Evolutionary conservation across 2,888 invertebrate species (phyloP), one percentile per base, ranked within the genome.

Genomic region (Nomada hirtipes): DNA sequence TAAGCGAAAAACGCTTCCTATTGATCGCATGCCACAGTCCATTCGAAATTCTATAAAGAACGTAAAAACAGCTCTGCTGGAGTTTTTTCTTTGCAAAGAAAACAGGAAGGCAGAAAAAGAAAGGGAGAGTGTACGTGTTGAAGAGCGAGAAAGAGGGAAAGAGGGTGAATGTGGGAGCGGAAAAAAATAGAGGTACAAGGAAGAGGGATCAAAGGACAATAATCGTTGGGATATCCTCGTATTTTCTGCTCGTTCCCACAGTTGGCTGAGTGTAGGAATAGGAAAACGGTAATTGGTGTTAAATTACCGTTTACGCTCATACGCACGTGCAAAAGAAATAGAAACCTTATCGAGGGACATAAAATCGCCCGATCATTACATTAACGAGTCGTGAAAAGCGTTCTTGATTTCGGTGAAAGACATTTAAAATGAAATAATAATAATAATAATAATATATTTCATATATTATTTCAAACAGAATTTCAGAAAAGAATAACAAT

Each of bases 181-280:
- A 13, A 65, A 50, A 50, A 50, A 42, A 42, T 20, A 13, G 20
- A 42, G 63, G 57, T 23, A 2, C 11, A 1, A 7, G 10, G 18
- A 47, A 29, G 2, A 59, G 26, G 57, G 9, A 29, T n/a, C 71
- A 47, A 57, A 36, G 63, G 72, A 80, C 75, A 79, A 84, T 80
- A 77, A 84, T 75, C 83, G 72, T 53, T 9, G 47, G 44, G 67
- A 84, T 76, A 83, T 75, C 69, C 75, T 67, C 73, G 59, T 61
- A 71, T 70, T 75, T 75, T 26, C 44, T 64, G 55, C 63, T 72
- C 50, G 61, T 76, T 80, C 63, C 44, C 60, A 65, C 18, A 44
- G 18, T 36, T 50, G 29, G n/a, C 20, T 76, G 65, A 79, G 72
- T 71, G 29, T 50, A 60, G 53, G 64, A 47, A 50, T 15, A 15